phyloP scores from a whole-genome alignment of 2,888 invertebrate genomes.

The Amblyteles armatorius region DNA sequence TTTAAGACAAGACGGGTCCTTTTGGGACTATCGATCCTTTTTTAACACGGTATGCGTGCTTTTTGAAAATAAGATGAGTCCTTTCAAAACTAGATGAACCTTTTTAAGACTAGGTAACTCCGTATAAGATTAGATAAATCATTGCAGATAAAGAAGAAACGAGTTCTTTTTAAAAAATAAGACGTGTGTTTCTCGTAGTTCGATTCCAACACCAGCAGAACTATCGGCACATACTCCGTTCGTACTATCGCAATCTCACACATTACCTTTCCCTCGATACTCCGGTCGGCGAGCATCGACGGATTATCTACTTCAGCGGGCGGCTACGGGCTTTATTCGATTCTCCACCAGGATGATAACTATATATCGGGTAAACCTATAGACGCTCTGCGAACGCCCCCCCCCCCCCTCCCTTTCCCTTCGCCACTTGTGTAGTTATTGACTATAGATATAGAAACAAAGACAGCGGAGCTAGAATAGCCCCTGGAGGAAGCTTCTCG shows the following conservation, averaged over 20 bases:
- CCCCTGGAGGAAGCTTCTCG: neutral
- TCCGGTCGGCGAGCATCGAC: constrained; percentile 3
- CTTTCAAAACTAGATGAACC: too few species aligned
- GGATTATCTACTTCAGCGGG: constrained; percentile 44
- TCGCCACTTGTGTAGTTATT: neutral
- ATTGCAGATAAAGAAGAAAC: too few species aligned
- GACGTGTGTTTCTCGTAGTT: neutral
- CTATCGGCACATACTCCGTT: constrained; percentile 32
- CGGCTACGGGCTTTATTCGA: constrained; percentile 39
- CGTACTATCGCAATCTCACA: constrained; percentile 1
- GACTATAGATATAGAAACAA: constrained; percentile 10
- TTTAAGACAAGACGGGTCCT: too few species aligned
- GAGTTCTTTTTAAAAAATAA: too few species aligned
- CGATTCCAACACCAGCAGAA: constrained; percentile 27
- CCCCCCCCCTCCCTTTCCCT: neutral
- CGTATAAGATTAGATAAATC: too few species aligned
- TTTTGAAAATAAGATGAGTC: too few species aligned
- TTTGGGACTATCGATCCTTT: too few species aligned
- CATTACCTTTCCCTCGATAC: neutral
- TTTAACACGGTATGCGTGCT: too few species aligned
- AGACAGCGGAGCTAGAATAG: neutral
- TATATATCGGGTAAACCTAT: constrained; percentile 26
- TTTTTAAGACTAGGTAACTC: too few species aligned
- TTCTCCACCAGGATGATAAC: too few species aligned
- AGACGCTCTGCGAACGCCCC: constrained; percentile 54